phyloP scores from a whole-genome alignment of 2,888 invertebrate genomes.

The Syrista parreyssii region DNA sequence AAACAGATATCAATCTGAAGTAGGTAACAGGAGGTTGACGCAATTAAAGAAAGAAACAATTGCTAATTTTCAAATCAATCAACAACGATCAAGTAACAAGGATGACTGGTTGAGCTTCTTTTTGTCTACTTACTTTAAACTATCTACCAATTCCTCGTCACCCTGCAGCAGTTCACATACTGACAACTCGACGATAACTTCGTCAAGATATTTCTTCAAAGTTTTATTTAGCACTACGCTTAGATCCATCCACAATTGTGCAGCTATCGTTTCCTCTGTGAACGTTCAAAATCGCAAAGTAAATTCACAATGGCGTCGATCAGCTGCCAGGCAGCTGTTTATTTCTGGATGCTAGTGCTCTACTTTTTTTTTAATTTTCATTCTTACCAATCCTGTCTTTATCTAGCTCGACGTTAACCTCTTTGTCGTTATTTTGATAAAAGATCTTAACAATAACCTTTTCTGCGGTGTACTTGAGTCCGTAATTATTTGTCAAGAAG shows the following conservation, averaged over 20 bases:
- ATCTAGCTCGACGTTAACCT: constrained; percentile 51
- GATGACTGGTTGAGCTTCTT: neutral
- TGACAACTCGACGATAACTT: constrained; percentile 60
- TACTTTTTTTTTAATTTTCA: neutral
- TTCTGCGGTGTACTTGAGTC: constrained; percentile 69
- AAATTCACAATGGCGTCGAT: neutral
- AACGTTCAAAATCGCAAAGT: constrained; percentile 19
- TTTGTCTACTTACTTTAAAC: constrained; percentile 48
- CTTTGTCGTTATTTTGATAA: constrained; percentile 42
- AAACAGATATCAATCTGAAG: neutral
- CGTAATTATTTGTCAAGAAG: constrained; percentile 70
- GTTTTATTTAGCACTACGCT: constrained; percentile 48
- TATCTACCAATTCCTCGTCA: constrained; percentile 39
- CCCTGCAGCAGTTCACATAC: constrained; percentile 58
- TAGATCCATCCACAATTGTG: constrained; percentile 54
- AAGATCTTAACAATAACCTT: constrained; percentile 68
- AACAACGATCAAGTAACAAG: neutral
- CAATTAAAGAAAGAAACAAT: neutral
- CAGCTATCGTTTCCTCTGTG: constrained; percentile 49
- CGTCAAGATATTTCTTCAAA: constrained; percentile 53
- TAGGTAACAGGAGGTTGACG: neutral
- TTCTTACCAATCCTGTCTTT: constrained; percentile 47
- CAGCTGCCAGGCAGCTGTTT: neutral
- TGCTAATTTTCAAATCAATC: neutral
- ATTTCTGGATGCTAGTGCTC: neutral